Conservation (phyloP, 2,888 invertebrate species). For the Eumerus sabulonum region DNA sequence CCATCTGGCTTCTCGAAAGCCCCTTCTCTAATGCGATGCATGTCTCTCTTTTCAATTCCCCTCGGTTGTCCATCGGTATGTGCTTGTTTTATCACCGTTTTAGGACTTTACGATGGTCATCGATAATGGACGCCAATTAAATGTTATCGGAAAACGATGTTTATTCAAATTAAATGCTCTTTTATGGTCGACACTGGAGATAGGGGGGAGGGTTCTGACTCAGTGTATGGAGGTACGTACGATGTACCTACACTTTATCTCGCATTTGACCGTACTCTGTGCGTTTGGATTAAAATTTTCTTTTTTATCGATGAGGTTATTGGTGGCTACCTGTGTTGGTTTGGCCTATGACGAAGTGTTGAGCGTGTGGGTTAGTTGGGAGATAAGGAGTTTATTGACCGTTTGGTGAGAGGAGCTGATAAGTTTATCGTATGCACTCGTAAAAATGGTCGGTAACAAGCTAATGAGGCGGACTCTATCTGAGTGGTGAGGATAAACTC, state of each 20-base stretch:
- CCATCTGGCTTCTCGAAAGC: constrained; percentile 10
- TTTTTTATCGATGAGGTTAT: constrained; percentile 39
- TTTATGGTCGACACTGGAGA: constrained; percentile 46
- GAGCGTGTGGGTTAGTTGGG: neutral
- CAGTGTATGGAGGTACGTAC: neutral
- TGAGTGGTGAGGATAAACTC: no score
- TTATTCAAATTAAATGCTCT: constrained; percentile 59
- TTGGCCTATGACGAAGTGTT: constrained; percentile 4
- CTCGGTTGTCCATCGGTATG: constrained; percentile 28
- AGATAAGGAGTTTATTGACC: constrained; percentile 12
- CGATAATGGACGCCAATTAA: constrained; percentile 62
- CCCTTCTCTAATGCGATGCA: no score
- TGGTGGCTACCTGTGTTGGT: constrained; percentile 46
- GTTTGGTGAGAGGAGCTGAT: constrained; percentile 1
- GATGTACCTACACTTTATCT: constrained; percentile 26
- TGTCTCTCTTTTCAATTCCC: constrained; percentile 9
- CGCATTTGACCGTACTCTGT: constrained; percentile 8
- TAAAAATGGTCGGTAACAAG: constrained; percentile 24
- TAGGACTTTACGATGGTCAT: constrained; percentile 61
- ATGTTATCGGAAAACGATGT: constrained; percentile 59
- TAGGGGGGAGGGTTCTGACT: constrained; percentile 42
- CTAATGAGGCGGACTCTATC: constrained; percentile 15
- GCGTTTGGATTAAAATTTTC: constrained; percentile 49
- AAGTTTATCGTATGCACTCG: constrained; percentile 23
- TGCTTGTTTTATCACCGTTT: constrained; percentile 58